Conservation (phyloP, 2,888 invertebrate species). For the Nycteola revayana region DNA sequence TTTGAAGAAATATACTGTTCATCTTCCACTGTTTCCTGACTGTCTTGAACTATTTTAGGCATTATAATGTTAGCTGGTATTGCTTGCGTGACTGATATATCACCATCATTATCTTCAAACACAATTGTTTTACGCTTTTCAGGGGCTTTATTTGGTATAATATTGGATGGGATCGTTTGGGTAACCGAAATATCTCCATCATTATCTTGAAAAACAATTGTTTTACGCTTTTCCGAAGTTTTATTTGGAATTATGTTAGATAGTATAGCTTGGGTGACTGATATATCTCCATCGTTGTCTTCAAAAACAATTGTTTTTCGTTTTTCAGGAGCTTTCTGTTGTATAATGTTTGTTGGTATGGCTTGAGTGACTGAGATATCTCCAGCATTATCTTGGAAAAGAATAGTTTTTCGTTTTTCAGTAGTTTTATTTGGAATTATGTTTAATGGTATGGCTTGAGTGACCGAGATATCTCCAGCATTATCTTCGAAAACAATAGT, state of each 20-base stretch:
- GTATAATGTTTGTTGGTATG: slow-evolving; percentile 13
- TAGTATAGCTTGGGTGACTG: not conserved
- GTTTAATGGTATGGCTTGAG: slow-evolving; percentile 30
- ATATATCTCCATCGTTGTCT: not conserved
- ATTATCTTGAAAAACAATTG: slow-evolving; percentile 14
- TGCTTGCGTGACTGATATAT: slow-evolving; percentile 20
- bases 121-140: slow-evolving; percentile 12
- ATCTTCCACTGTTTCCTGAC: not conserved
- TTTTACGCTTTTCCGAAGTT: slow-evolving; percentile 1
- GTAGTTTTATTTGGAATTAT: slow-evolving; percentile 11
- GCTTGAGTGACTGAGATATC: slow-evolving; percentile 20
- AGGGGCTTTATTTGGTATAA: slow-evolving; percentile 10
- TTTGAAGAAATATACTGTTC: not conserved
- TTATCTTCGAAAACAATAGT: slow-evolving; percentile 14
- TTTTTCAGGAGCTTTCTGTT: slow-evolving; percentile 2
- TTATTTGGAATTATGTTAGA: slow-evolving; percentile 2
- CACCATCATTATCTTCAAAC: slow-evolving; percentile 18
- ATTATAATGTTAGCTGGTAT: slow-evolving; percentile 15
- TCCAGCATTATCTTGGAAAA: slow-evolving; percentile 19
- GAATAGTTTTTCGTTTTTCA: slow-evolving; percentile 10
- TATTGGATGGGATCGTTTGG: slow-evolving; percentile 28
- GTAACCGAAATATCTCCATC: slow-evolving; percentile 24
- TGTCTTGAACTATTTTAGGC: not conserved
- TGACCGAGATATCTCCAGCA: slow-evolving; percentile 21
- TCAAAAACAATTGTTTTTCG: slow-evolving; percentile 28